Evolutionary conservation across 2,888 invertebrate genomes (phyloP), one percentile per base, ranked within the genome.

Genomic region (Lasiommata megera): DNA sequence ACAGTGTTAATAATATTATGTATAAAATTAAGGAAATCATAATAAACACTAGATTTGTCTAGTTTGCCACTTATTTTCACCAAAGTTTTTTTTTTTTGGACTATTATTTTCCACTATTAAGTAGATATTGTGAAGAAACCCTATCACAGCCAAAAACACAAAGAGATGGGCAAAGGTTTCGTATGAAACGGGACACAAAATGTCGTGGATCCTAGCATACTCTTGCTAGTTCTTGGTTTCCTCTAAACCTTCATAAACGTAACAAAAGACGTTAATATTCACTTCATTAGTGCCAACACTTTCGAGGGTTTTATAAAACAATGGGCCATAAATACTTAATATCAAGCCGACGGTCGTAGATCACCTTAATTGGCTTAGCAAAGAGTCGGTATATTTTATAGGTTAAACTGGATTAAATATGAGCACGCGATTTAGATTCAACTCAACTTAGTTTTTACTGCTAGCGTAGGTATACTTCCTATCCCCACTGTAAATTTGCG

Each of bases 341-440:
- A 79, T 71, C 69, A 79, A 77, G 73, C 73, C 73, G 75, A 73
- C 63, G 79, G 80, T 71, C 74, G 75, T 89, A 88, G 82, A 88
- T 89, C 87, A 88, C 69, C 59, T 72, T 89, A 89, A 89, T 89
- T 88, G 88, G 84, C 80, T 79, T 77, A 72, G 74, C 68, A 71
- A 75, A 75, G 79, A 79, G 75, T 67, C 68, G 68, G 70, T 74
- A 80, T 73, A 71, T 77, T 81, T 84, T 79, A 78, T 82, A 74
- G 69, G 76, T 73, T 72, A 74, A 72, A 76, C 74, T 66, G 74
- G 73, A 82, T 81, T 78, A 77, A 73, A 67, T 73, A 70, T 72
- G 72, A 68, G 67, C 84, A 85, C 83, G 83, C 82, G 67, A 81
- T 58, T 67, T 38, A 48, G 54, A 54, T 47, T 55, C 48, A 48